These are phyloP conservation scores for Anableps anableps DNA, from an alignment of 2,797 vertebrate species.

Conservation along the genomic window DNA sequence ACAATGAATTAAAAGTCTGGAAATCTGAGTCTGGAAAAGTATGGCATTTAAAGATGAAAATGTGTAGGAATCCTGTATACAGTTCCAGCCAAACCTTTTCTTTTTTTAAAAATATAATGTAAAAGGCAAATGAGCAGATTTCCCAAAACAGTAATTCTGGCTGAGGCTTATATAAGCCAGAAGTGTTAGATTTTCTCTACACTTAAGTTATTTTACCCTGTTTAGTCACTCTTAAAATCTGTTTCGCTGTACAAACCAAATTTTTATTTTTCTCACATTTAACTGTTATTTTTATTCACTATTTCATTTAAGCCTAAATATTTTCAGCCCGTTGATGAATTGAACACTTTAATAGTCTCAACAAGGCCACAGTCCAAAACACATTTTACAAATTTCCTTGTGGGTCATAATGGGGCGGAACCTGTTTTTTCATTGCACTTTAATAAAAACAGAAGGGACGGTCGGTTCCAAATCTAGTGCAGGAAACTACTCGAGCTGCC, in stretches of 20 bases:
- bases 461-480: constrained; percentile 83
- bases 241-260: constrained; percentile 37
- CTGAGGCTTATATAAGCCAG: constrained; percentile 6
- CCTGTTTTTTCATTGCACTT: constrained; percentile 85
- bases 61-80: background rate
- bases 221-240: constrained; percentile 47
- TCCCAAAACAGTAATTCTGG: constrained; percentile 1
- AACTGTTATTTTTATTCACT: constrained; percentile 22
- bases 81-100: background rate
- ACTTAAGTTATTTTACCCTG: constrained; percentile 65
- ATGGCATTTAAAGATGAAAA: background rate
- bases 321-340: constrained; percentile 23
- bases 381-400: constrained; percentile 61
- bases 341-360: constrained; percentile 30
- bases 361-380: constrained; percentile 30
- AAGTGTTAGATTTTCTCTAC: constrained; percentile 15
- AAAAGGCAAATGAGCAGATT: background rate
- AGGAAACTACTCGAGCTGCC: constrained; percentile 73
- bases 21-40: background rate
- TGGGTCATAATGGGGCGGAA: constrained; percentile 70
- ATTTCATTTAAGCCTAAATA: constrained; percentile 21
- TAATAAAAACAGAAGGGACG: constrained; percentile 79
- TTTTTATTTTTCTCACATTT: constrained; percentile 5
- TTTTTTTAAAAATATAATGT: background rate
- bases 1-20: background rate